Evolutionary conservation across 2,113 vertebrate genomes (phyloP), one percentile per base, ranked within the genome.

Genomic region (Notothenia coriiceps): DNA sequence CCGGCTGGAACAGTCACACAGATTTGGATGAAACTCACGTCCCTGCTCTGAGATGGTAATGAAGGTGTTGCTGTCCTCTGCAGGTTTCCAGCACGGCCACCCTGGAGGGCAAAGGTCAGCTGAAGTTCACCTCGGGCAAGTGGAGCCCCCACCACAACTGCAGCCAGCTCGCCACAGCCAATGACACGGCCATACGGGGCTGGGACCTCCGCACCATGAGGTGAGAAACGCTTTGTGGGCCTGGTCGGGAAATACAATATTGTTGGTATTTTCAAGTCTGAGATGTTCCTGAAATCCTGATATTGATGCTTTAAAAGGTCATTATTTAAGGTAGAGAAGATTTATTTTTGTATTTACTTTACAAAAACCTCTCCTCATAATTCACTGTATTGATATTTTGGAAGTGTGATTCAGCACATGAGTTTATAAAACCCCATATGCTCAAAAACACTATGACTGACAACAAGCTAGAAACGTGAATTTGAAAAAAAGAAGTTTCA

Each of bases 91-190:
- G 95, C 92, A 97, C 95, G 0, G 65, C 95, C 13, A 95, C 96
- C 12, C 94, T 99, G 77, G 98, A 99, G 93, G 98, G 98, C 40
- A 99, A 98, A 93, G 98, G 98, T 40, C 98, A 99, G 89, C 94
- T 99, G 88, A 98, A 95, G 93, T 99, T 99, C 93, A 99, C 96
- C 15, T 95, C 96, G 0, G 98, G 98, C 56, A 96, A 96, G 64
- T 99, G 98, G 98, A 98, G 98, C 90, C 98, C 98, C 0, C 98
- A 99, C 84, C 98, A 99, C 94, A 98, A 96, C 87, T 97, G 97
- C 83, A 97, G 96, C 20, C 98, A 99, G 92, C 95, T 99, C 74
- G 97, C 97, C 88, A 99, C 98, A 0, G 98, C 98, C 0, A 99
- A 96, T 0, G 98, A 99, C 86, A 98, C 96, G 0, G 85, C 95